Evolutionary conservation across 2,888 invertebrate genomes (phyloP).

Genomic region (Ceratothoa steindachneri): DNA sequence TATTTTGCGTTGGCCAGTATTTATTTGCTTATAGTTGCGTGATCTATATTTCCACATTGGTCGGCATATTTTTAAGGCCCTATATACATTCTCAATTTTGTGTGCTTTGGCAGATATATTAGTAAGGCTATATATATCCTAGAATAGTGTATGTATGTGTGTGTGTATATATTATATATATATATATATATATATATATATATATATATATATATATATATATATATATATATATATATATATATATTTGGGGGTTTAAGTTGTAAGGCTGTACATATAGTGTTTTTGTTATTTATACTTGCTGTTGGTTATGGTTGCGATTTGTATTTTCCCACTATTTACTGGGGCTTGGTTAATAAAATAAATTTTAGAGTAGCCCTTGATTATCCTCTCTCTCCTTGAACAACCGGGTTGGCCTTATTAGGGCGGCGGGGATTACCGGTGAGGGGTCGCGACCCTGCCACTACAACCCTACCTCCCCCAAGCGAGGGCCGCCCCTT

Average conservation of each 20-base stretch:
- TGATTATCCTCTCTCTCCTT: too few species aligned
- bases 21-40: too few species aligned
- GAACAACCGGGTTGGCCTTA: too few species aligned
- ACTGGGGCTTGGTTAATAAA: background rate
- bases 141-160: constrained; percentile 23
- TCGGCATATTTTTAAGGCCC: too few species aligned
- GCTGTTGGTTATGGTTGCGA: background rate
- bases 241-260: constrained; percentile 11
- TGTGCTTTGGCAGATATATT: too few species aligned
- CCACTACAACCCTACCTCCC: background rate
- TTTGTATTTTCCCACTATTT: background rate
- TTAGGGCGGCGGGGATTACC: too few species aligned
- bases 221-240: constrained; percentile 25
- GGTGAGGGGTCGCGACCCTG: too few species aligned
- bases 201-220: constrained; percentile 29
- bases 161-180: constrained; percentile 9
- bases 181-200: constrained; percentile 22
- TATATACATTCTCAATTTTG: too few species aligned
- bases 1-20: too few species aligned
- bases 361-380: too few species aligned
- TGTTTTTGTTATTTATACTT: background rate
- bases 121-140: too few species aligned
- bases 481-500: background rate
- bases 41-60: too few species aligned
- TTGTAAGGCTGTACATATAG: constrained; percentile 11